Conservation (phyloP, 2,888 invertebrate genomes). For the Spialia ferax region DNA sequence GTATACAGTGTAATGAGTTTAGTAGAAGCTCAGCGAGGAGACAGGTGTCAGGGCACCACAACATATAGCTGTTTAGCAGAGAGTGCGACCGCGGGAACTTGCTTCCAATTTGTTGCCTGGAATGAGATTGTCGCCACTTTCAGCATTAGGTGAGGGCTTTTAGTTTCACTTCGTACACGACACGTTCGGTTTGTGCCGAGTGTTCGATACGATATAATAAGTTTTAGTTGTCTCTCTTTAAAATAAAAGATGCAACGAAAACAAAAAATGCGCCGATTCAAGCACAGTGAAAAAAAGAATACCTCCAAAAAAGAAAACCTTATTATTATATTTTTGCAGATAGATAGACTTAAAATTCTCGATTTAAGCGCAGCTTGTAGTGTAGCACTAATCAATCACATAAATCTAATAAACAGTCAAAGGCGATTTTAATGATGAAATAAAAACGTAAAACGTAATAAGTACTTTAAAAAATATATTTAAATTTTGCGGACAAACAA, state of each 20-base stretch:
- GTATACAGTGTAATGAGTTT: not conserved
- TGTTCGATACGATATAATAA: not conserved
- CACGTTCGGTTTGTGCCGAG: not conserved
- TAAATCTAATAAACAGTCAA: too few relatives aligned
- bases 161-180: slow-evolving; percentile 29
- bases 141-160: slow-evolving; percentile 31
- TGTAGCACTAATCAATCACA: too few relatives aligned
- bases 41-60: slow-evolving; percentile 77
- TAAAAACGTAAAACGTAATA: too few relatives aligned
- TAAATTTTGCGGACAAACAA: too few relatives aligned
- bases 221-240: not conserved
- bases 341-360: too few relatives aligned
- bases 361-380: too few relatives aligned
- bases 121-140: slow-evolving; percentile 80
- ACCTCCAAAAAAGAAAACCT: too few relatives aligned
- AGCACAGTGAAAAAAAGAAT: too few relatives aligned
- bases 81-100: slow-evolving; percentile 71
- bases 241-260: not conserved
- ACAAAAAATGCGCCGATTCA: too few relatives aligned
- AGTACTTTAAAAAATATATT: too few relatives aligned
- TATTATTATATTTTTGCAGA: too few relatives aligned
- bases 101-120: slow-evolving; percentile 82
- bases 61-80: slow-evolving; percentile 80
- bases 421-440: too few relatives aligned
- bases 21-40: slow-evolving; percentile 43